Conservation (phyloP, 92 coral and sea anemone genomes). For the Porites cylindrica region DNA sequence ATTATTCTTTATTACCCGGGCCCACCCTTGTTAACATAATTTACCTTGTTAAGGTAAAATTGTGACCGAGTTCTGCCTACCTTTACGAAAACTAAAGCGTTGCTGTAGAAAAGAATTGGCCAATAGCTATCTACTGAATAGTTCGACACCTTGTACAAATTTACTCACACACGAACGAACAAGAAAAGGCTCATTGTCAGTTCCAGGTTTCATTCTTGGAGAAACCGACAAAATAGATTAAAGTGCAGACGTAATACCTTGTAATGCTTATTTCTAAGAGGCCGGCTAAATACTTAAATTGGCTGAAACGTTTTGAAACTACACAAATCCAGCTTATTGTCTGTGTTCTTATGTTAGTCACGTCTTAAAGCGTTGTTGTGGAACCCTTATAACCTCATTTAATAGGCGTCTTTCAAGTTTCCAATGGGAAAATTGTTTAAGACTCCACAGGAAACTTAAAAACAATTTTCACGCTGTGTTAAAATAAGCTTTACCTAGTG, state of each 20-base stretch:
- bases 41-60: background rate
- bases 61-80: background rate
- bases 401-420: background rate
- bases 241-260: no score
- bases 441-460: background rate
- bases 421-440: background rate
- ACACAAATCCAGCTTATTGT: background rate
- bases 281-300: background rate
- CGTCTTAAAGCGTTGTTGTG: background rate
- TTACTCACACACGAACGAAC: background rate
- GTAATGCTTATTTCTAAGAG: no score
- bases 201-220: background rate
- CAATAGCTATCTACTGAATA: background rate
- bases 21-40: background rate
- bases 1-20: background rate
- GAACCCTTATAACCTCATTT: background rate
- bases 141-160: background rate
- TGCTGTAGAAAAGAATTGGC: background rate
- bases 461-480: constrained; percentile 19
- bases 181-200: background rate
- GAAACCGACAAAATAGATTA: background rate
- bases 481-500: background rate
- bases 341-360: background rate
- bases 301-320: background rate
- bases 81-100: background rate